Percentiles rank a stretch among this genome's conserved stretches.
phyloP scores from a whole-genome alignment of 2,888 invertebrate genomes.

The Antheraea assamensis region DNA sequence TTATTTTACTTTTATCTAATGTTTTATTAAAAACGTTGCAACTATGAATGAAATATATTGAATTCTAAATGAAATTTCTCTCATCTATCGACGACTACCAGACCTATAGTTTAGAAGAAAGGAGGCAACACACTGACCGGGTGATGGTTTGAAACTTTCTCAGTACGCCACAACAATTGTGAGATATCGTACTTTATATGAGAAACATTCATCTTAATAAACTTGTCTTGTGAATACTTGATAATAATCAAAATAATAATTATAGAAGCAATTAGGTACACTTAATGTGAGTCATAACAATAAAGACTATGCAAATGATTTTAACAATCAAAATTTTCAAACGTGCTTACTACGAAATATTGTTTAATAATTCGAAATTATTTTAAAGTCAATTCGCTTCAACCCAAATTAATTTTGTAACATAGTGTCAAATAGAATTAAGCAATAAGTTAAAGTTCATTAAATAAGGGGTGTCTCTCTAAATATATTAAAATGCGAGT shows the following conservation, averaged over 20 bases:
- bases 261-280: not conserved
- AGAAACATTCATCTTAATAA: not conserved
- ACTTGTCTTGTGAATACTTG: not conserved
- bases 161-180: not conserved
- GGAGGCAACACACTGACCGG: no score
- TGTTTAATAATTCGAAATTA: not conserved
- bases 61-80: no score
- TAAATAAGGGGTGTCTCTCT: not conserved
- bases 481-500: not conserved
- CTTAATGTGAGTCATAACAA: not conserved
- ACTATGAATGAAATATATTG: no score
- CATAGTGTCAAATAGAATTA: constrained; percentile 18
- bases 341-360: not conserved
- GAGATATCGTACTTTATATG: not conserved
- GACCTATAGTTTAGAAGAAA: no score
- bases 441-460: constrained; percentile 14
- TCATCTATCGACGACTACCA: no score
- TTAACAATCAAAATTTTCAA: not conserved
- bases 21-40: no score
- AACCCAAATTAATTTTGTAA: not conserved
- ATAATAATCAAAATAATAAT: not conserved
- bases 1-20: no score
- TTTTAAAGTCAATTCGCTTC: not conserved
- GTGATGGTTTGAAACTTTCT: no score
- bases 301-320: not conserved